phyloP scores from a whole-genome alignment of 30 jellyfish, hydroid and myxozoan genomes.

The Phacellophora camtschatica region DNA sequence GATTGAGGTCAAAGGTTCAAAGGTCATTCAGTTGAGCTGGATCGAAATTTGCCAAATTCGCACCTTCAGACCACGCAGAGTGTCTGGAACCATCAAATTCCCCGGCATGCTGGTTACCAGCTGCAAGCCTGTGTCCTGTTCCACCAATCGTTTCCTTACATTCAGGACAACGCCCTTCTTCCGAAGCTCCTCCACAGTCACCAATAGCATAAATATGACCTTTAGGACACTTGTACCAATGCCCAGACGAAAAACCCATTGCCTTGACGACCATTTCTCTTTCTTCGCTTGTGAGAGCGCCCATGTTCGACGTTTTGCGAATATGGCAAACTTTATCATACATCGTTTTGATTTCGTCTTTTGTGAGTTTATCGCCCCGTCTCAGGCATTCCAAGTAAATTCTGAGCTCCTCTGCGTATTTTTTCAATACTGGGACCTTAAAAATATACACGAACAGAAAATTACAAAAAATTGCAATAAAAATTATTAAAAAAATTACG shows the following conservation, averaged over 20 bases:
- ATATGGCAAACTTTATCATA: not conserved
- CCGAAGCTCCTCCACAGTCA: constrained; percentile 81
- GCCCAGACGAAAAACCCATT: constrained; percentile 53
- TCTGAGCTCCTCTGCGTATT: not conserved
- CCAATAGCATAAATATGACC: constrained; percentile 79
- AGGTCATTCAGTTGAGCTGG: too few species aligned
- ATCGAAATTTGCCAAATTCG: constrained; percentile 54
- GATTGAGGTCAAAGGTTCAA: too few species aligned
- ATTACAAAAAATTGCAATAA: too few species aligned
- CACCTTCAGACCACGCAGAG: constrained; percentile 75
- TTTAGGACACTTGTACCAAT: constrained; percentile 68
- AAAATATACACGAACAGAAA: too few species aligned
- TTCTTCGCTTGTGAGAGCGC: constrained; percentile 28
- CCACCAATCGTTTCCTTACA: constrained; percentile 73
- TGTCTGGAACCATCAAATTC: constrained; percentile 57
- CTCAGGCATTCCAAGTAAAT: not conserved
- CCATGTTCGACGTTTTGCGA: not conserved
- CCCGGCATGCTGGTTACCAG: constrained; percentile 72
- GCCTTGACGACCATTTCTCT: constrained; percentile 40
- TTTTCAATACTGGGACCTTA: too few species aligned
- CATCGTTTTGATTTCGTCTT: constrained; percentile 11
- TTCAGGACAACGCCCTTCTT: constrained; percentile 58
- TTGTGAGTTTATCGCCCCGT: constrained; percentile 1
- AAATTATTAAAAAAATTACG: too few species aligned
- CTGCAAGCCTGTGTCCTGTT: constrained; percentile 20